Percentiles rank a stretch among this genome's conserved stretches.
Evolutionary conservation across 2,113 vertebrate genomes (phyloP).

Genomic region (Scytalopus superciliaris): DNA sequence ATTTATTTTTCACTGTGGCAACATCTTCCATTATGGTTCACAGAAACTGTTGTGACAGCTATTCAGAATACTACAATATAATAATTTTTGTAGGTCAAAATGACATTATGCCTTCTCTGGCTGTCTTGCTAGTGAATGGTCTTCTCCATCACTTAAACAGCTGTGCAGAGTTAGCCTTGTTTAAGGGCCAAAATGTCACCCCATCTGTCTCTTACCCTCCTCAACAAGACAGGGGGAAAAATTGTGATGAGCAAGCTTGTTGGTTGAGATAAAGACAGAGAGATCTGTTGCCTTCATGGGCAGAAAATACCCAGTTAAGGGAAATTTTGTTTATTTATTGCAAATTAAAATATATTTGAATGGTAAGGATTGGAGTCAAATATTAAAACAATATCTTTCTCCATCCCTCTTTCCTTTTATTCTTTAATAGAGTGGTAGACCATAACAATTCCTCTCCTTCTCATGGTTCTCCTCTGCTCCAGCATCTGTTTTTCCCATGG

Average conservation of each 20-base stretch:
- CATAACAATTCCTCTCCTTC: neutral
- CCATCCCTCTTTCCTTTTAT: neutral
- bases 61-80: neutral
- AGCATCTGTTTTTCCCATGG: neutral
- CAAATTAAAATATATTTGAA: neutral
- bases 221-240: neutral
- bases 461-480: neutral
- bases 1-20: neutral
- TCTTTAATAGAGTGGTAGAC: too few species aligned
- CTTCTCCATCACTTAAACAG: neutral
- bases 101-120: neutral
- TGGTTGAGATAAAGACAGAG: neutral
- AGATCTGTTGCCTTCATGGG: neutral
- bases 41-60: neutral
- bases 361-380: neutral
- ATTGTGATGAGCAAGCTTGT: neutral
- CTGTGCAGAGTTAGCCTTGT: neutral
- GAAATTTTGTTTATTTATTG: neutral
- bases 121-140: neutral
- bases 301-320: neutral
- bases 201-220: neutral
- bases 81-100: neutral
- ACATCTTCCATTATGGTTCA: neutral
- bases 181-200: neutral
- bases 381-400: neutral